These are phyloP conservation scores for Artibeus lituratus DNA, from an alignment of 2,797 vertebrate species.

Conservation along the genomic window DNA sequence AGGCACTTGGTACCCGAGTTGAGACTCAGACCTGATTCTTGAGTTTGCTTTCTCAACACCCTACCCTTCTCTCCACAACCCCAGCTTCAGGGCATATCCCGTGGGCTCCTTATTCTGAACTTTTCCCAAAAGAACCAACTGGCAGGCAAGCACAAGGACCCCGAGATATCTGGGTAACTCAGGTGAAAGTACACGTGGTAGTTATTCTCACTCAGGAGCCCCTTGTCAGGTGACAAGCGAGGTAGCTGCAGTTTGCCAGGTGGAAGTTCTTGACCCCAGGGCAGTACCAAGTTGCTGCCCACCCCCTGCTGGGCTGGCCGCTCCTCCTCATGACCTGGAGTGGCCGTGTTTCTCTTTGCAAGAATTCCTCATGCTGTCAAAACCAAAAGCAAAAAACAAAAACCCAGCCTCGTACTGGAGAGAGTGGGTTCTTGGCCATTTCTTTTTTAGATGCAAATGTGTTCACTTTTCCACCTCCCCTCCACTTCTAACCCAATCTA, in stretches of 20 bases:
- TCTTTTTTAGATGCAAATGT: neutral
- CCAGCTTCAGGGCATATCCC: neutral
- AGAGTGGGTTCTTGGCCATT: neutral
- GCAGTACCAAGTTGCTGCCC: neutral
- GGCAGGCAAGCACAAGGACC: neutral
- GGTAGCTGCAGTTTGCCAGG: too few relatives aligned
- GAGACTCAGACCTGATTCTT: neutral
- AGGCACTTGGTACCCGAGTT: neutral
- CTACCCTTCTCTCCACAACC: neutral
- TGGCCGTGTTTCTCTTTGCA: neutral
- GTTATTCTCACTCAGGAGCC: neutral
- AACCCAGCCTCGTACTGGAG: neutral
- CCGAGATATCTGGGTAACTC: neutral
- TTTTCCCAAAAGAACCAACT: neutral
- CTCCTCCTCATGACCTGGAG: neutral
- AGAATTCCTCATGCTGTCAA: neutral
- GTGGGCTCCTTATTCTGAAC: neutral
- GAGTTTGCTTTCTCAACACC: neutral
- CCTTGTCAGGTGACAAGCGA: neutral
- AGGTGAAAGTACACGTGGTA: neutral
- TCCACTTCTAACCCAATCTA: neutral
- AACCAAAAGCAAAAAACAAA: neutral
- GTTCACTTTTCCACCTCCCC: neutral
- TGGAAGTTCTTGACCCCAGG: neutral
- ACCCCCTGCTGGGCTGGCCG: neutral